These are phyloP conservation scores for Phoeniculus purpureus DNA, from an alignment of 2,797 vertebrate genomes.

Conservation along the genomic window DNA sequence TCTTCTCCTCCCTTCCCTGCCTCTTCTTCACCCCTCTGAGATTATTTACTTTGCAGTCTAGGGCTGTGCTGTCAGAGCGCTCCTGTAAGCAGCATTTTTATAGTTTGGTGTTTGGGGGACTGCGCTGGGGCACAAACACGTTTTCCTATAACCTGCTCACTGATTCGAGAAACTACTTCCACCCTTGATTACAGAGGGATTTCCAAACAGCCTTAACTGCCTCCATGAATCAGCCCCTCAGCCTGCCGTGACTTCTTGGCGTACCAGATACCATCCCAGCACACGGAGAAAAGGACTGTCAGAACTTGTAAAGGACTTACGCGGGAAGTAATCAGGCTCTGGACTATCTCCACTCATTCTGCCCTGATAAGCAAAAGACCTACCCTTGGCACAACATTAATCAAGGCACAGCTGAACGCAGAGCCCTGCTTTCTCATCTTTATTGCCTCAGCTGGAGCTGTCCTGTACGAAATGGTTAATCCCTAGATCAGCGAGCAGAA, in stretches of 20 bases:
- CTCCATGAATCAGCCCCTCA: slow-evolving; percentile 20
- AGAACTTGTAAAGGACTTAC: not conserved
- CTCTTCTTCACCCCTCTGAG: not conserved
- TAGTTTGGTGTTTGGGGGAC: not conserved
- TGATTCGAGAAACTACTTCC: not conserved
- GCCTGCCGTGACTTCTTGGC: not conserved
- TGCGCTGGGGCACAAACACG: not conserved
- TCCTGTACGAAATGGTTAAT: not conserved
- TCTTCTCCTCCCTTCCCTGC: not conserved
- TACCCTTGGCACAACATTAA: not conserved
- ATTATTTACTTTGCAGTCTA: not conserved
- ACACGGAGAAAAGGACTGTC: not conserved
- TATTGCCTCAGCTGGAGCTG: not conserved
- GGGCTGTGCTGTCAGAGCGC: not conserved
- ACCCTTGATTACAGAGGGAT: not conserved
- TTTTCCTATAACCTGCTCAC: not conserved
- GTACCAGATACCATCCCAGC: not conserved
- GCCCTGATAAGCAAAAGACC: not conserved
- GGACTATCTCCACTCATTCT: not conserved
- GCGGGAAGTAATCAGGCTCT: not conserved
- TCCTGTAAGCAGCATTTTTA: not conserved
- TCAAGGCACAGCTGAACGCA: not conserved
- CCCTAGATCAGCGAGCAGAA: not conserved
- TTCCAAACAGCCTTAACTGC: slow-evolving; percentile 4
- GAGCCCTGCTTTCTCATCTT: not conserved